Evolutionary conservation across 2,113 vertebrate genomes (phyloP), one percentile per base, ranked within the genome.

Genomic region (Sceloporus tristichus): DNA sequence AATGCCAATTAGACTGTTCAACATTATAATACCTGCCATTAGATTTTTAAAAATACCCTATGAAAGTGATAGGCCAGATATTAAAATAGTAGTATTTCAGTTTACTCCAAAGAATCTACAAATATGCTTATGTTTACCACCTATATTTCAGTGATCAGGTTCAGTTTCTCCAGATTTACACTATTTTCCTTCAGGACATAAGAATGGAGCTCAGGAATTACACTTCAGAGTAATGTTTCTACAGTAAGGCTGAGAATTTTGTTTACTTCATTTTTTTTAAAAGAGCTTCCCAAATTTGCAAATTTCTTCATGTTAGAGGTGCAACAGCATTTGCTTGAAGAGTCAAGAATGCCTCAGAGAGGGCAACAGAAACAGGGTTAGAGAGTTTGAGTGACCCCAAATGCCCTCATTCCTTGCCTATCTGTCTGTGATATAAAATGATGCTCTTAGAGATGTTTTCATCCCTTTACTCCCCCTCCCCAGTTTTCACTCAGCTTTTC

Each of bases 91-190:
- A 62, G 10, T 53, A 21, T 74, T 75, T 85, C 34, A 38, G 27
- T 18, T 40, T 54, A 34, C 54, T 62, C 54, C 59, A 78, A 48
- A 23, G 9, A 66, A 76, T n/a, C 7, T 68, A n/a, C 1, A 13
- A 25, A 34, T 56, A 34, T n/a, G 34, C 34, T 10, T 38, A 76
- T 38, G 62, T 6, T 48, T 48, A 48, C 4, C 48, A 48, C 48
- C 48, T 48, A 48, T 34, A 53, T 23, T 78, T 68, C 27, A 54
- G 8, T 66, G n/a, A 5, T 62, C 25, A 84, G 68, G 54, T 54
- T 8, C 9, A 73, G 73, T 84, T 73, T 74, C 53, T 59, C n/a
- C 81, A 83, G 40, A 70, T 83, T 70, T 13, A 83, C 40, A 83
- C 48, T 53, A 53, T 29, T 83, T 38, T 34, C 40, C 7, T 83